Evolutionary conservation across 2,888 invertebrate species (phyloP).

Genomic region (Crossocerus cetratus): DNA sequence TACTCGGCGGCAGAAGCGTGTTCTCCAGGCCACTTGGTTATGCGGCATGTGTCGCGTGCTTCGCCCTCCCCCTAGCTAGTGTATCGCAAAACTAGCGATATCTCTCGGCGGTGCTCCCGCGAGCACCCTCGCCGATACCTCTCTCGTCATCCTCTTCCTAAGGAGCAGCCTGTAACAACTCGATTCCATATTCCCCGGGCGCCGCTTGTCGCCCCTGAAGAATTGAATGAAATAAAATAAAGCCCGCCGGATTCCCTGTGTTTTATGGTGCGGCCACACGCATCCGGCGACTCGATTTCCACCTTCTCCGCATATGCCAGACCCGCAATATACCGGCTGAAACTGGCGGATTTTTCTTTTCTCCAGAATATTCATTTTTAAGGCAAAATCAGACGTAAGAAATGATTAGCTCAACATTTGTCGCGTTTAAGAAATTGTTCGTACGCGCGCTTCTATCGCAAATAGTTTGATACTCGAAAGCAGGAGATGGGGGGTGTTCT

Average conservation of each 20-base stretch:
- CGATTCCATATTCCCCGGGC: constrained; percentile 72
- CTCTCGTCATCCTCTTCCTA: constrained; percentile 1
- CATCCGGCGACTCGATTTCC: too few relatives aligned
- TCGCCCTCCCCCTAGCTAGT: constrained; percentile 47
- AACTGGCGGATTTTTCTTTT: too few relatives aligned
- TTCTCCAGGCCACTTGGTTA: constrained; percentile 42
- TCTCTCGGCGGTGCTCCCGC: constrained; percentile 8
- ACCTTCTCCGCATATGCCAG: too few relatives aligned
- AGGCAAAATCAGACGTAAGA: too few relatives aligned
- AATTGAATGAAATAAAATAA: constrained; percentile 75
- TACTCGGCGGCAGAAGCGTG: not conserved
- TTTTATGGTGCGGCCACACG: not conserved
- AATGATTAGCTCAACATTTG: too few relatives aligned
- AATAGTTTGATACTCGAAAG: too few relatives aligned
- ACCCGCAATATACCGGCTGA: too few relatives aligned
- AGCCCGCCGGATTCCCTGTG: constrained; percentile 58
- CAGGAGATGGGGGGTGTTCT: too few relatives aligned
- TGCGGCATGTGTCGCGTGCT: constrained; percentile 50
- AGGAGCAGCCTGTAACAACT: constrained; percentile 65
- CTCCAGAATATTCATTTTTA: too few relatives aligned
- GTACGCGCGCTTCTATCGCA: too few relatives aligned
- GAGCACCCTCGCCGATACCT: not conserved
- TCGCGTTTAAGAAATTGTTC: too few relatives aligned
- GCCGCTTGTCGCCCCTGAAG: constrained; percentile 69
- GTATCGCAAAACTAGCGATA: constrained; percentile 60